A percentile compares a stretch with the other conserved stretches of the same genome.
phyloP scores from a whole-genome alignment of 2,888 invertebrate genomes.

The Netelia melanura region DNA sequence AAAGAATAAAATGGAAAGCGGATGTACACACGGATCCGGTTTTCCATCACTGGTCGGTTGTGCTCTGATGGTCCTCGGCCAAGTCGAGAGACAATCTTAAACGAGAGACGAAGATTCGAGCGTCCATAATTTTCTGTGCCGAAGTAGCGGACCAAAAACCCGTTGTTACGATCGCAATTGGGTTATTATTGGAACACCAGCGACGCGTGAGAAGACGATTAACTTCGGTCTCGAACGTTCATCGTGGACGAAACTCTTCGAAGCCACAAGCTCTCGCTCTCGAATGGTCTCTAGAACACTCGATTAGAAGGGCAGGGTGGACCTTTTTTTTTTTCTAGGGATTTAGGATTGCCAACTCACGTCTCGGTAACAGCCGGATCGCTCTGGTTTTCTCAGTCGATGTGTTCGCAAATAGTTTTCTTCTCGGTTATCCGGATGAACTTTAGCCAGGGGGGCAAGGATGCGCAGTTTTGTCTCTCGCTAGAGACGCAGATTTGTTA shows the following conservation, averaged over 20 bases:
- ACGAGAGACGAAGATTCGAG: constrained; percentile 30
- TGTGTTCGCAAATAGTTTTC: constrained; percentile 1
- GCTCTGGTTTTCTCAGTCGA: constrained; percentile 7
- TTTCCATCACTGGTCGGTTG: constrained; percentile 29
- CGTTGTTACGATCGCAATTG: constrained; percentile 42
- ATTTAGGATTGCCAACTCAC: constrained; percentile 69
- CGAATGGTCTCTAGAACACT: constrained; percentile 73
- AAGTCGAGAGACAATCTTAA: background rate
- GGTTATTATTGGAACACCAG: constrained; percentile 58
- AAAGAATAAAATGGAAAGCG: background rate
- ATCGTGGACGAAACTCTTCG: constrained; percentile 9
- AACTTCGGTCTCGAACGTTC: background rate
- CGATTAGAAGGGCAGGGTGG: constrained; percentile 66
- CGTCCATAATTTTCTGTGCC: constrained; percentile 21
- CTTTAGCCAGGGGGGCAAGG: constrained; percentile 1
- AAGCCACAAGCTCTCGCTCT: constrained; percentile 15
- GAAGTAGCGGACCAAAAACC: constrained; percentile 54
- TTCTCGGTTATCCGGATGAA: constrained; percentile 12
- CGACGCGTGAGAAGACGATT: constrained; percentile 19
- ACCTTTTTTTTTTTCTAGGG: background rate
- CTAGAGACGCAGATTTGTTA: background rate
- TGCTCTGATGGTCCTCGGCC: background rate
- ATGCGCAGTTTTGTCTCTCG: background rate
- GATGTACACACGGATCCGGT: constrained; percentile 5
- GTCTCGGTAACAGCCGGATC: constrained; percentile 8